Evolutionary conservation across 2,113 vertebrate species (phyloP).

Genomic region (Clinocottus analis): DNA sequence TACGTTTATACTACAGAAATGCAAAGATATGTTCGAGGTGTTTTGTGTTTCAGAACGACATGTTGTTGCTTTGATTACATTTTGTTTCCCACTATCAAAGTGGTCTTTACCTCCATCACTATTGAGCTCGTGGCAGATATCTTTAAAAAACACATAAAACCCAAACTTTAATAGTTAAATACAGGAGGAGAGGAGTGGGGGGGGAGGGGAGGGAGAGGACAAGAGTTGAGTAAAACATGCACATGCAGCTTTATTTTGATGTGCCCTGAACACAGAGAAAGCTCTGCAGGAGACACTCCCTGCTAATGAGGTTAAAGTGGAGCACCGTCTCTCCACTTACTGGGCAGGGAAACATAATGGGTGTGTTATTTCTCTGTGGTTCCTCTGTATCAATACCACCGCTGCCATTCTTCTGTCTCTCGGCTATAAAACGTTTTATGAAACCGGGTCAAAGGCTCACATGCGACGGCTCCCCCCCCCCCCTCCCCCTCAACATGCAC

Average conservation of each 20-base stretch:
- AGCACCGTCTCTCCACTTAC: constrained; percentile 65
- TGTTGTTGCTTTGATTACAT: too few relatives aligned
- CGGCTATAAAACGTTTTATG: background rate
- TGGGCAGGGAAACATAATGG: constrained; percentile 14
- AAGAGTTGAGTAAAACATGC: background rate
- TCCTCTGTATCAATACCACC: constrained; percentile 12
- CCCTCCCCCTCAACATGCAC: too few relatives aligned
- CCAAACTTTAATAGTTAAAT: background rate
- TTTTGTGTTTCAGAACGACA: background rate
- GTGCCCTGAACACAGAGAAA: constrained; percentile 33
- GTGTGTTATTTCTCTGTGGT: constrained; percentile 27
- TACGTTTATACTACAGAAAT: background rate
- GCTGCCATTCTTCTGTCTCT: background rate
- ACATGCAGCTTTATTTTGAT: background rate
- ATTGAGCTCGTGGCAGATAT: background rate
- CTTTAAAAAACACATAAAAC: background rate
- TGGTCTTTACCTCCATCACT: background rate
- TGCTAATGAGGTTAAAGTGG: constrained; percentile 61
- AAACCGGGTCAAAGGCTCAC: constrained; percentile 25
- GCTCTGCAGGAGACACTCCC: constrained; percentile 49
- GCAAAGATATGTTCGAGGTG: background rate
- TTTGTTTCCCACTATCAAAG: background rate
- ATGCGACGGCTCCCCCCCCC: background rate
- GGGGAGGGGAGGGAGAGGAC: too few relatives aligned
- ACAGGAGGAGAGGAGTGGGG: too few relatives aligned